Base-by-base conservation (phyloP, 2,888 invertebrate species). In the Pheosia tremula region DNA sequence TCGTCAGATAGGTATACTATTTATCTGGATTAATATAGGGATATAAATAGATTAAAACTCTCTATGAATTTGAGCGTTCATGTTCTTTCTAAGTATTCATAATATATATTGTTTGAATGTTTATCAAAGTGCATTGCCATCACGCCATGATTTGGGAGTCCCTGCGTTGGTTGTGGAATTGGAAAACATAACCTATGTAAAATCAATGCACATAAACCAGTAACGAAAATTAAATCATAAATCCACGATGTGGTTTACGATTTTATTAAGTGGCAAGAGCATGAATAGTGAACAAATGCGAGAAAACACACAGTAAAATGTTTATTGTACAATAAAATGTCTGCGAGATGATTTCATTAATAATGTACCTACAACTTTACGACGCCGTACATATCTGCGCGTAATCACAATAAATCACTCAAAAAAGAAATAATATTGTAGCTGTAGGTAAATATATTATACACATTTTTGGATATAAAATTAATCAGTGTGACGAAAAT, bases 251-350 rank as follows among this genome's bases (percentile, higher is more conserved):
- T 62, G 67, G 64, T 71, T 62, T 73, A 69, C 70, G 60, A 60
- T 71, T 66, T 62, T 67, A 68, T 69, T 65, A 67, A 47, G 52
- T n/a, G 52, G 52, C 62, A 56, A 64, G 56, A 56, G 45, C 56
- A 60, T 56, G 45, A 57, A 60, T 58, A 67, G 67, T 63, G 61
- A 64, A 74, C 74, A 71, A 69, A 74, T 74, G 68, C 68, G 73
- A 75, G 68, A 75, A 81, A 75, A 72, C 77, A 79, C 70, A 80
- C 78, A 82, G 61, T 84, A 83, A 86, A 84, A 83, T 84, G 69
- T 86, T 88, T 87, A 87, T 83, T 79, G 82, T 75, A 82, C 78
- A 78, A 84, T 88, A 88, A 88, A 88, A 83, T 80, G 79, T 75
- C 69, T 80, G 78, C 75, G 76, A 79, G 76, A 84, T 83, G 71